Evolutionary conservation across 2,888 invertebrate genomes (phyloP), one percentile per base, ranked within the genome.

Genomic region (Drosophila neoperkinsi): DNA sequence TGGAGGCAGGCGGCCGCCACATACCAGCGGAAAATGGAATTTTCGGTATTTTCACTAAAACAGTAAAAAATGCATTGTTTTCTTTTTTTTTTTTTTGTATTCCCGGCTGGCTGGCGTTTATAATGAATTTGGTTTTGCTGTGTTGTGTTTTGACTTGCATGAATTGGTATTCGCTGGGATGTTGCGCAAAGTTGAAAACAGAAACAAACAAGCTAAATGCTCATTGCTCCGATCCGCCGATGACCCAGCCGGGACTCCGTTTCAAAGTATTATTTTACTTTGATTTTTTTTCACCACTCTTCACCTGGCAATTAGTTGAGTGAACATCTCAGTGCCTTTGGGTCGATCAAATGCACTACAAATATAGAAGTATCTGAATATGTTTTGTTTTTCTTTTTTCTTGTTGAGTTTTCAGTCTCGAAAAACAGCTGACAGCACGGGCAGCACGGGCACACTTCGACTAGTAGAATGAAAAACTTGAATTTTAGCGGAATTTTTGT

Each of bases 61-160:
- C 70, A 78, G 75, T 74, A 68, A 74, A 84, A 87, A 84, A 76
- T 87, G 71, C 88, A 89, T 89, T 84, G 90, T 87, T 25, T 21
- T 34, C 16, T 52, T 18, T 25, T 21, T 34, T 21, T 52, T 18
- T 25, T 33, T 34, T 31, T 52, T 25, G 6, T 31, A 25, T 53
- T 71, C 68, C 43, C 60, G 11, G 38, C 36, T 55, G 21, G 46
- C 36, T 55, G 67, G 46, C 30, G 61, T 50, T 58, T 65, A 68
- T 55, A 13, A 43, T 55, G 46, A 57, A 34, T 43, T 64, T 21
- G 36, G 30, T 61, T 67, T 62, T 53, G 31, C 57, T 52, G 31
- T 50, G 46, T 53, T 66, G 36, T 50, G 43, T 65, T 71, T 62
- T 55, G 50, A 9, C 46, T 66, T 43, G 13, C 33, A 55, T 50